Evolutionary conservation across 1,140 invertebrate genomes (phyloP).

Genomic region (Heliconius nattereri): DNA sequence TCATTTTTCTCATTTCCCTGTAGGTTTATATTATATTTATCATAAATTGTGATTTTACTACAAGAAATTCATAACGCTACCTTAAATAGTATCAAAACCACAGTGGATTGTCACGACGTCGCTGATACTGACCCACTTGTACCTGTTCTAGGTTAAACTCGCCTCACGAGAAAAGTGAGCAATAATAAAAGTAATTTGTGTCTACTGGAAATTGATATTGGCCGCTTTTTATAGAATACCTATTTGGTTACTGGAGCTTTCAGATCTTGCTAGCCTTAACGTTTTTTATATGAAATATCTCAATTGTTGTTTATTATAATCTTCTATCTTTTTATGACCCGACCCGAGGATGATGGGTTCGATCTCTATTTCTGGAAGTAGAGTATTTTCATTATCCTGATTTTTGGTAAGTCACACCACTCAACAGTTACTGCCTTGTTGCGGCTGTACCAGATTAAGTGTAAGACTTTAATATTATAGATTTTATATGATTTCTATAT

Average conservation of each 20-base stretch:
- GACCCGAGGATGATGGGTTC: too few species aligned
- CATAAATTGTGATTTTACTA: not conserved
- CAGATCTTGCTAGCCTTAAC: not conserved
- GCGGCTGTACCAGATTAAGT: too few species aligned
- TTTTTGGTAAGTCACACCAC: too few species aligned
- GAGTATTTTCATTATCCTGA: too few species aligned
- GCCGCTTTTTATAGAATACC: constrained; percentile 9
- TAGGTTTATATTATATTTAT: not conserved
- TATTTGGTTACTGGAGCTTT: not conserved
- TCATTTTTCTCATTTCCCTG: not conserved
- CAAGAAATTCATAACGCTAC: not conserved
- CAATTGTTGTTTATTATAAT: not conserved
- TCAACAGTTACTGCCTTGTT: too few species aligned
- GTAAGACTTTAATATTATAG: too few species aligned
- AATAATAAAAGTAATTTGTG: constrained; percentile 37
- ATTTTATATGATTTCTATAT: not conserved
- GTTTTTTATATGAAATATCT: not conserved
- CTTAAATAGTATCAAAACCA: constrained; percentile 16
- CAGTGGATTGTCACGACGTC: constrained; percentile 28
- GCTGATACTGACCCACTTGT: constrained; percentile 40
- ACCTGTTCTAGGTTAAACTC: constrained; percentile 34
- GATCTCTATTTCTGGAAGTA: too few species aligned
- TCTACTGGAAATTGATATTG: constrained; percentile 28
- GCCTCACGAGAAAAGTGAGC: constrained; percentile 35
- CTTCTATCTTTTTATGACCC: not conserved